Evolutionary conservation across 2,113 vertebrate species (phyloP), one percentile per base, ranked within the genome.

Genomic region (Bolborhynchus lineola): DNA sequence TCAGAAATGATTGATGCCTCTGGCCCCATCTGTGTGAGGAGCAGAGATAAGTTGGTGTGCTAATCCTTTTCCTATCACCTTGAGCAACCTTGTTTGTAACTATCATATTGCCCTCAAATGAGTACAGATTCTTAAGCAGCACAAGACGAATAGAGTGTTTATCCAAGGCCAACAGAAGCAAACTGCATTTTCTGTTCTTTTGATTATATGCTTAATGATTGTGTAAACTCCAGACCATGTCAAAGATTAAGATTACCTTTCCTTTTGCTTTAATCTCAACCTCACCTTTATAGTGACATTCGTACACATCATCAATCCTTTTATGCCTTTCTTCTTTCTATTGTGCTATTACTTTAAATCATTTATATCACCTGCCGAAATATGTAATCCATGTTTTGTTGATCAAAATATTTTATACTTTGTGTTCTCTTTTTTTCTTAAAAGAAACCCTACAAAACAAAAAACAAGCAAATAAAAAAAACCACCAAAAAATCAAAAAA

Each of bases 51-150:
- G 44, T 29, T 89, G 75, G n/a, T 52, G 46, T 74, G 75, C 80
- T 97, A 96, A 97, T 97, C 96, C 64, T 89, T 80, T 82, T 90
- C 47, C 84, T 89, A 13, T 97, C 91, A 94, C 92, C 93, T 96
- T 96, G 92, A 95, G 82, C 57, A 96, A 85, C 93, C 90, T 96
- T 96, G 87, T 89, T 86, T 88, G 47, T 82, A 79, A 70, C 85
- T 74, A 49, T 70, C 52, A 12, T 53, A 62, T 31, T 88, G 68
- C 44, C 49, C 70, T 91, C 55, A 91, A 77, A 96, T 74, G 75
- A 93, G 53, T 60, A 72, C 71, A 80, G 70, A 52, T 78, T 92
- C 84, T 85, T 87, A 65, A 59, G 76, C 47, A 83, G 37, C 57
- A 47, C 49, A 64, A 82, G 80, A 90, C 28, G 53, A 85, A 88